These are phyloP conservation scores for Lonchura striata DNA, from an alignment of 2,113 vertebrate species.

Conservation along the genomic window DNA sequence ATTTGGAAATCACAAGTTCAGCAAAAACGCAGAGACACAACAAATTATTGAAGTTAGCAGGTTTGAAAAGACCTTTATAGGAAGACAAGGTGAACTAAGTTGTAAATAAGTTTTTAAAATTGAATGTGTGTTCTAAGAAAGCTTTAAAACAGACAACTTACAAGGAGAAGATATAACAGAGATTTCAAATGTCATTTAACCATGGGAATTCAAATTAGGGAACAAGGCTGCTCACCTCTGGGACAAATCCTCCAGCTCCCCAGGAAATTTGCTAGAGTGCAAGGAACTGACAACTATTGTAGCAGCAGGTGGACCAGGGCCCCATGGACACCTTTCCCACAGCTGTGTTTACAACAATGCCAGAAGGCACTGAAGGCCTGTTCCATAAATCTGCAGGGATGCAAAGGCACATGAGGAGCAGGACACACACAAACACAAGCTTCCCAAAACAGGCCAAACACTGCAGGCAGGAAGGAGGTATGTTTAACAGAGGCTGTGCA, in stretches of 20 bases:
- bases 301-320: background rate
- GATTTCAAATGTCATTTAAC: background rate
- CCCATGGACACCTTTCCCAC: background rate
- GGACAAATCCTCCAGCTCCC: background rate
- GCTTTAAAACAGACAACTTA: background rate
- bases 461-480: background rate
- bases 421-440: background rate
- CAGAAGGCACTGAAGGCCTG: background rate
- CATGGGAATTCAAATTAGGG: background rate
- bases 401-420: background rate
- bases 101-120: conserved; percentile 48
- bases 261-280: background rate
- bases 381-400: background rate
- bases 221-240: background rate
- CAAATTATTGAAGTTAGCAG: conserved; percentile 36
- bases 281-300: background rate
- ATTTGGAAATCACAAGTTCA: conserved; percentile 50
- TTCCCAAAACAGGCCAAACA: background rate
- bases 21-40: conserved; percentile 33
- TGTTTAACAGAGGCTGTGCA: background rate
- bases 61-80: conserved; percentile 35
- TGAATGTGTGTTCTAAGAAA: conserved; percentile 25
- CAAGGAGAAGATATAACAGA: background rate
- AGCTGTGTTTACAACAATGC: rapidly evolving
- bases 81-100: conserved; percentile 47